Base-by-base conservation (phyloP, 1,140 invertebrate species). In the Dendrolimus punctatus region DNA sequence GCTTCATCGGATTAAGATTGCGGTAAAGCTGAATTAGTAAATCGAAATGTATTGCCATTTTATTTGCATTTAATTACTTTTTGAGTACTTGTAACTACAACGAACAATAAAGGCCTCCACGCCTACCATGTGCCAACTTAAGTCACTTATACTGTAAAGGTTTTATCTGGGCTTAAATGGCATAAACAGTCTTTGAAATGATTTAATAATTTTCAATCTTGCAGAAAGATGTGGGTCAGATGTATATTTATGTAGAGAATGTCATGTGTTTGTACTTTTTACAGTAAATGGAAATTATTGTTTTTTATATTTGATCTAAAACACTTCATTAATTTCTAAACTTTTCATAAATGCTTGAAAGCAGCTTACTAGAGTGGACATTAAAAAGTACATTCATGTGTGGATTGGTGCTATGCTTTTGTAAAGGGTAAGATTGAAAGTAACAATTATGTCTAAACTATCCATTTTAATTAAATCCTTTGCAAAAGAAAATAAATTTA, bases 41-140 rank as follows among this genome's bases (percentile, higher is more conserved):
- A 70, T 69, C 63, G 66, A 72, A 70, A 68, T 71, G 72, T 76
- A 75, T 82, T 85, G 82, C 82, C 82, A 84, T 85, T 81, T 76
- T 76, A 85, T 85, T 85, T 85, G 81, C 76, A 71, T 76, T 68
- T 66, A 68, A 68, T 74, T 76, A 74, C 73, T 72, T 65, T 67
- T 75, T 69, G 60, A 75, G 67, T 66, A 73, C 67, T 62, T 66
- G 64, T 68, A 58, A 63, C 54, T 59, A 82, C 81, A 85, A 83
- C 79, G 81, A 85, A 80, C 58, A 59, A 57, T 53, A 45, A 54
- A 57, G 66, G 71, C 63, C 57, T 55, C 55, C 66, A 62, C 69
- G 71, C 68, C 70, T 54, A 57, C 38, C 51, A 60, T 72, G 80
- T 84, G 80, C 76, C 78, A 81, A 80, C 10, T 43, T n/a, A 43